phyloP scores from a whole-genome alignment of 2,888 invertebrate genomes.

The Sarcophaga carnaria region DNA sequence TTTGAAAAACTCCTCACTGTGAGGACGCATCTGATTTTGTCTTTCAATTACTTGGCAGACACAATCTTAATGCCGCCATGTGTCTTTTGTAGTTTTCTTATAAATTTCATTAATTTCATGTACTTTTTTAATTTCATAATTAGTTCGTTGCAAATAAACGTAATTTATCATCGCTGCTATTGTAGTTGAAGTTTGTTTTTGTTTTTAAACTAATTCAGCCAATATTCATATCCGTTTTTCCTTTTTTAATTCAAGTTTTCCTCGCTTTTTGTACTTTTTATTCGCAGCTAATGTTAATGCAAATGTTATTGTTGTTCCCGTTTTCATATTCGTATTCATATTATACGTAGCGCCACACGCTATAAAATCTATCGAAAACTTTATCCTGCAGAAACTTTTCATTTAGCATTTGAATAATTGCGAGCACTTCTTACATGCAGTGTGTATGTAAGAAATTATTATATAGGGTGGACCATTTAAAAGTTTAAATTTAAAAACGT shows the following conservation, averaged over 20 bases:
- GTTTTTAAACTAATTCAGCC: not conserved
- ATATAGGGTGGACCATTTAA: too few relatives aligned
- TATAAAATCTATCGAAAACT: conserved; percentile 53
- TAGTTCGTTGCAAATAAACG: conserved; percentile 48
- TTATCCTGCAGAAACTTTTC: conserved; percentile 41
- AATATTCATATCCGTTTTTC: too few relatives aligned
- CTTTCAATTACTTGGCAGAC: too few relatives aligned
- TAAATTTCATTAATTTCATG: conserved; percentile 54
- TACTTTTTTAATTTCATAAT: conserved; percentile 59
- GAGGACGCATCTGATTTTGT: too few relatives aligned
- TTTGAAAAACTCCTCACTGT: too few relatives aligned
- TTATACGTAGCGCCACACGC: conserved; percentile 18
- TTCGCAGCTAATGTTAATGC: conserved; percentile 3
- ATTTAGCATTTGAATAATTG: conserved; percentile 42
- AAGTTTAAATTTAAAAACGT: too few relatives aligned
- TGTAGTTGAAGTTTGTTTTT: conserved; percentile 18
- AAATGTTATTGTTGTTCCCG: conserved; percentile 15
- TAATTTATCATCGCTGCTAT: conserved; percentile 43
- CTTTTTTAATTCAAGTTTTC: too few relatives aligned
- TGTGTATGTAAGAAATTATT: too few relatives aligned
- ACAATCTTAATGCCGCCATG: too few relatives aligned
- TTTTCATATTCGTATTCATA: conserved; percentile 31
- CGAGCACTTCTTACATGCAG: not conserved
- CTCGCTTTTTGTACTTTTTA: not conserved
- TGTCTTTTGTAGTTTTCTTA: conserved; percentile 28